Conservation (phyloP, 2,797 vertebrate species). For the Lepilemur ruficaudatus region DNA sequence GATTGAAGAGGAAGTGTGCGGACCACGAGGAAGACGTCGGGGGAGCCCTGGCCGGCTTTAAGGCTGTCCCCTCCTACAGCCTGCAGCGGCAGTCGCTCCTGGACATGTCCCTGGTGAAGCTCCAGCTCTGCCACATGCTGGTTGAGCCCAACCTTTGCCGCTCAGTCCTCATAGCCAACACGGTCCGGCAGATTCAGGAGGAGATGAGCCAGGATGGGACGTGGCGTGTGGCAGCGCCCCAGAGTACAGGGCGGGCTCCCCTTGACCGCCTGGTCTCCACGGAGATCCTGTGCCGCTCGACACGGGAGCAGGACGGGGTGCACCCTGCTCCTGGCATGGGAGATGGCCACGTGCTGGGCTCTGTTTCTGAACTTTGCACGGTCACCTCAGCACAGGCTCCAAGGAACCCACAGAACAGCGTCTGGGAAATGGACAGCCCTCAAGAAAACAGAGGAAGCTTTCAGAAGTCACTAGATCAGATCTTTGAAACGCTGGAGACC, state of each 20-base stretch:
- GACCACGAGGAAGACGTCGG: conserved; percentile 90
- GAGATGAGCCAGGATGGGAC: conserved; percentile 97
- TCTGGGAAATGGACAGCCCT: conserved; percentile 89
- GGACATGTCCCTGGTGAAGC: conserved; percentile 98
- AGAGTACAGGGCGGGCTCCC: conserved; percentile 85
- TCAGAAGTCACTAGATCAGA: conserved; percentile 92
- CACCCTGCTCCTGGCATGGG: conserved; percentile 83
- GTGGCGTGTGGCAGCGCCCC: conserved; percentile 89
- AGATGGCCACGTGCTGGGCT: conserved; percentile 65
- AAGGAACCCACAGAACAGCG: conserved; percentile 83
- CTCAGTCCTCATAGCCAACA: conserved; percentile 98
- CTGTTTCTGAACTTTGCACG: conserved; percentile 73
- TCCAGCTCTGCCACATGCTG: conserved; percentile 98
- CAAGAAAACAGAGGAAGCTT: conserved; percentile 86
- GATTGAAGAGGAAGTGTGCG: conserved; percentile 95
- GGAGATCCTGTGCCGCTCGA: conserved; percentile 91
- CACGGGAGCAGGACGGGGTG: conserved; percentile 84
- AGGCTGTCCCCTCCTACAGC: conserved; percentile 89
- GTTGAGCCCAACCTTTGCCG: conserved; percentile 97
- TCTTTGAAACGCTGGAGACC: conserved; percentile 94
- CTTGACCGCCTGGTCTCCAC: conserved; percentile 92
- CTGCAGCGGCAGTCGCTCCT: conserved; percentile 96
- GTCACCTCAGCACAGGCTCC: conserved; percentile 73
- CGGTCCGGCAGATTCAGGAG: conserved; percentile 97
- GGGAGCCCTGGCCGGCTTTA: conserved; percentile 82